Conservation (phyloP, 2,888 invertebrate species). For the Nomada flava region DNA sequence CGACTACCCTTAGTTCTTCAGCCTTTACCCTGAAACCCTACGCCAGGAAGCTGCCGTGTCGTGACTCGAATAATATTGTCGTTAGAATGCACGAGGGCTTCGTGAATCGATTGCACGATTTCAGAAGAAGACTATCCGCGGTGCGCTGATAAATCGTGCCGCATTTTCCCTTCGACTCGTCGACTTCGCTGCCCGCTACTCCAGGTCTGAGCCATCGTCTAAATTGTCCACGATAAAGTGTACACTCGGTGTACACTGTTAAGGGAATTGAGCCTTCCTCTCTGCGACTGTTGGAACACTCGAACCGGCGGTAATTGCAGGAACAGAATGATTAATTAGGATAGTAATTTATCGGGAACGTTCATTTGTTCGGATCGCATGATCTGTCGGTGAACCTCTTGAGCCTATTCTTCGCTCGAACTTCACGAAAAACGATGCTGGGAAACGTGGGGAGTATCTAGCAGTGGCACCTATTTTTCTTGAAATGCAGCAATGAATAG, state of each 20-base stretch:
- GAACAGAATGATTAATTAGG: conserved; percentile 3
- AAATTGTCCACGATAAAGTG: background rate
- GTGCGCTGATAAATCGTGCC: background rate
- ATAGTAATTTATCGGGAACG: conserved; percentile 6
- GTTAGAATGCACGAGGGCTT: conserved; percentile 12
- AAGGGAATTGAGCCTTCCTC: background rate
- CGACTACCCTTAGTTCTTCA: background rate
- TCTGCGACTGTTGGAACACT: background rate
- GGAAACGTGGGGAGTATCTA: no score
- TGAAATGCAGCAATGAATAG: no score
- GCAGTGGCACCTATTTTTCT: no score
- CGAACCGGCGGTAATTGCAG: conserved; percentile 4
- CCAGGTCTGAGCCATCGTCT: background rate
- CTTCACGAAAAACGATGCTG: background rate
- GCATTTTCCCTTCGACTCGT: background rate
- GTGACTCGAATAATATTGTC: conserved; percentile 48
- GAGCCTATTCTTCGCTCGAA: background rate
- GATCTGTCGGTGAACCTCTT: background rate
- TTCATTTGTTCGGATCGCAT: background rate
- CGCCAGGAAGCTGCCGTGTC: background rate
- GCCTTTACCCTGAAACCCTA: background rate
- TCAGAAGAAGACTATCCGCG: background rate
- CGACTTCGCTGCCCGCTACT: background rate
- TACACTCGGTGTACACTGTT: background rate
- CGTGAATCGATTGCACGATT: conserved; percentile 5